Evolutionary conservation across 2,888 invertebrate species (phyloP).

Genomic region (Tromatobia lineatoria): DNA sequence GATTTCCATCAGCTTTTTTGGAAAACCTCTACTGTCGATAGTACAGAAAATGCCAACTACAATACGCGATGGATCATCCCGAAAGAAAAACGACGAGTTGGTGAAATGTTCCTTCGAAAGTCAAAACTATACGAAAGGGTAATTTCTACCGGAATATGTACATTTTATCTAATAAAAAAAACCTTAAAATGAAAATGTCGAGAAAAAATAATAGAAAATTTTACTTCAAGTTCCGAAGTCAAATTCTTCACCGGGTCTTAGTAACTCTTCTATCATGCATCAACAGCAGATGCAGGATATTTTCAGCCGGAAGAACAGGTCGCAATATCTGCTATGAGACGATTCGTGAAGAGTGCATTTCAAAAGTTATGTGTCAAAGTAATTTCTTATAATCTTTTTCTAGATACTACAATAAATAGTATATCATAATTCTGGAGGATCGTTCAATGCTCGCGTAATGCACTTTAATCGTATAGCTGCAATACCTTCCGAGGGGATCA

Average conservation of each 20-base stretch:
- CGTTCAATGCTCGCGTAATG: constrained; percentile 53
- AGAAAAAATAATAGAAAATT: background rate
- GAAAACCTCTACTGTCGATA: constrained; percentile 8
- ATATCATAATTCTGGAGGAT: constrained; percentile 15
- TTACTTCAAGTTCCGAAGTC: background rate
- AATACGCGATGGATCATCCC: background rate
- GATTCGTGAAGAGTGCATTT: constrained; percentile 12
- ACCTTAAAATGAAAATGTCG: background rate
- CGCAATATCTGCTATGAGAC: constrained; percentile 26
- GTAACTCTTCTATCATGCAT: constrained; percentile 55
- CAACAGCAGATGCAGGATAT: constrained; percentile 24
- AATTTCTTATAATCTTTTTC: background rate
- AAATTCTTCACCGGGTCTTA: background rate
- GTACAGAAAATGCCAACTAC: background rate
- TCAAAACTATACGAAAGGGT: background rate
- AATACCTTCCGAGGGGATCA: constrained; percentile 96
- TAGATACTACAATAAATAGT: background rate
- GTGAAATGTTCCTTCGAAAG: background rate
- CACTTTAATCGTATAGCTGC: constrained; percentile 81
- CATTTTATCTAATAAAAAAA: background rate
- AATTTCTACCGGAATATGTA: no score
- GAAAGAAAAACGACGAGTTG: background rate
- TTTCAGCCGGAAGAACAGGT: constrained; percentile 1
- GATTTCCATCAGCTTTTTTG: constrained; percentile 15
- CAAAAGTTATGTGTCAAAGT: background rate